These are phyloP conservation scores for Agonopterix heracliana DNA, from an alignment of 2,888 invertebrate genomes.

Conservation along the genomic window DNA sequence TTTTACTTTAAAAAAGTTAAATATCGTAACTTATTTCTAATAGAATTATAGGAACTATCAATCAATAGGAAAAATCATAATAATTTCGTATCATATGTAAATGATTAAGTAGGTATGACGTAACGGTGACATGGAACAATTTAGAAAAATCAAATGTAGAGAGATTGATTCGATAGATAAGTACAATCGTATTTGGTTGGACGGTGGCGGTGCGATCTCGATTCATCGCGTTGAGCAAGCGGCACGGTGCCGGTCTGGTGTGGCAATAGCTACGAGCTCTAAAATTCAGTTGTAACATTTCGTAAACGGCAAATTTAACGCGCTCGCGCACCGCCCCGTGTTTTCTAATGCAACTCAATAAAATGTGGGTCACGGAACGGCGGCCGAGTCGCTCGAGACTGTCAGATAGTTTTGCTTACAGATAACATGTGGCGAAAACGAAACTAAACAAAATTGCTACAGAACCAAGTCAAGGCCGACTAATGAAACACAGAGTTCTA, in stretches of 20 bases:
- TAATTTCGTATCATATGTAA: too few species aligned
- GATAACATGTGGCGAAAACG: conserved; percentile 16
- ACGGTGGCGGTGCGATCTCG: conserved; percentile 45
- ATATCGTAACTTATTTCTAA: too few species aligned
- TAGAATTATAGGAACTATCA: too few species aligned
- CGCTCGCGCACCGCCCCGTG: conserved; percentile 62
- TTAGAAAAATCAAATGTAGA: neutral
- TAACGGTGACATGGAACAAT: too few species aligned
- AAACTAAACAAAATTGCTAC: too few species aligned
- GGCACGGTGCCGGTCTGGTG: conserved; percentile 44
- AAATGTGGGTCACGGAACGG: conserved; percentile 64
- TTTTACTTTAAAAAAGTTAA: too few species aligned
- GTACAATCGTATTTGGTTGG: conserved; percentile 45
- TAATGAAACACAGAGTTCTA: too few species aligned
- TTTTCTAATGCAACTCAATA: conserved; percentile 67
- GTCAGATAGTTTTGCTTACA: conserved; percentile 29
- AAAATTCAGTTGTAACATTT: conserved; percentile 71
- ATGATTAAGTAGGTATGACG: too few species aligned
- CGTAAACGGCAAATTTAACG: conserved; percentile 72
- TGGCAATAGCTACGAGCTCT: conserved; percentile 60
- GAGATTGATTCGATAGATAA: neutral
- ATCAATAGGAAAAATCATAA: too few species aligned
- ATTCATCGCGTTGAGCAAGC: conserved; percentile 62
- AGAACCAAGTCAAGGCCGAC: too few species aligned
- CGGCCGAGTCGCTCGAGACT: conserved; percentile 25